Conservation (phyloP, 2,113 vertebrate genomes). For the Periophthalmus modestus region DNA sequence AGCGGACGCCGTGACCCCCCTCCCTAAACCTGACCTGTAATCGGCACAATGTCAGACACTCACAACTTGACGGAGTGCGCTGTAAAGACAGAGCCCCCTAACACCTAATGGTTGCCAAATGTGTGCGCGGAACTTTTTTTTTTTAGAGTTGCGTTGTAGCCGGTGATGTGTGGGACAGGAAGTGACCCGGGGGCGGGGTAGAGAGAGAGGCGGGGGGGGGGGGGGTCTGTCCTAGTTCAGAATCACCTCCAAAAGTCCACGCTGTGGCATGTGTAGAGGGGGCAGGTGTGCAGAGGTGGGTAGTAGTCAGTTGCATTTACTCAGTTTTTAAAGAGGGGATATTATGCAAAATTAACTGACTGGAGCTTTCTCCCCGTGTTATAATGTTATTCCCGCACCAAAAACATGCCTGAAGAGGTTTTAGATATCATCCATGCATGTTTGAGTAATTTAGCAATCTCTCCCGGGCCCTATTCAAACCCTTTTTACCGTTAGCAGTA, state of each 20-base stretch:
- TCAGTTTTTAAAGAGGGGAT: no score
- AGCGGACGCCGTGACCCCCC: conserved; percentile 69
- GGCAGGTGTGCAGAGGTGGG: no score
- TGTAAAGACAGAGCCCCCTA: conserved; percentile 62
- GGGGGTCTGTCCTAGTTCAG: conserved; percentile 34
- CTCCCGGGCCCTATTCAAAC: no score
- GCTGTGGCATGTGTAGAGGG: background rate
- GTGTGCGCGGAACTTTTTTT: conserved; percentile 59
- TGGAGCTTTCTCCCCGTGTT: no score
- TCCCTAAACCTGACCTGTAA: conserved; percentile 69
- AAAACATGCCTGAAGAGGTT: no score
- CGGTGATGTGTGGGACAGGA: conserved; percentile 54
- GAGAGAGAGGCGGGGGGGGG: no score
- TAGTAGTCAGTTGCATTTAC: no score
- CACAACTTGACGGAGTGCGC: conserved; percentile 70
- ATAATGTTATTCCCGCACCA: no score
- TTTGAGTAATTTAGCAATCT: no score
- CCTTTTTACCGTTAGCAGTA: no score
- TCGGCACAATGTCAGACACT: conserved; percentile 72
- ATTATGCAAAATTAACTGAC: no score
- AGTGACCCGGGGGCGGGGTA: conserved; percentile 43
- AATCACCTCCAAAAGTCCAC: conserved; percentile 59
- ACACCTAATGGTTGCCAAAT: conserved; percentile 79
- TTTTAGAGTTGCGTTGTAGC: conserved; percentile 45
- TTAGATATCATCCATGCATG: no score